Evolutionary conservation across 64 coral and sea anemone species (phyloP).

Genomic region (Stylophora pistillata): DNA sequence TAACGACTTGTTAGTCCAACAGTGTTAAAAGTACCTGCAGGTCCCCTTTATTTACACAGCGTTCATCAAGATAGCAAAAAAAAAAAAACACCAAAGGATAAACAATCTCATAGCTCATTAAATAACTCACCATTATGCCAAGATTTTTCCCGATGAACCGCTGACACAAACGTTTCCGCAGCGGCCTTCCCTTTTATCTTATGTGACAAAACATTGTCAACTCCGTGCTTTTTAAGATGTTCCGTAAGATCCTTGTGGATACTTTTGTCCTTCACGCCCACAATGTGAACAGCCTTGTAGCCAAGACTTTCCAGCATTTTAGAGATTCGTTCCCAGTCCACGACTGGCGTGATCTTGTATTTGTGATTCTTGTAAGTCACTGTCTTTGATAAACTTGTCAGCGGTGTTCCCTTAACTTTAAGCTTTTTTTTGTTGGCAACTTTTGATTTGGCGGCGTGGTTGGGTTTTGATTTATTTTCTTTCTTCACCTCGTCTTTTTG

Average conservation of each 20-base stretch:
- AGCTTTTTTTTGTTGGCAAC: slow-evolving; percentile 26
- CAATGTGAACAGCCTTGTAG: slow-evolving; percentile 87
- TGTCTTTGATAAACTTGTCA: slow-evolving; percentile 82
- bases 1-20: too few species aligned
- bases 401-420: slow-evolving; percentile 77
- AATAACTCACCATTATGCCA: slow-evolving; percentile 73
- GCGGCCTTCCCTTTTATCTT: slow-evolving; percentile 57
- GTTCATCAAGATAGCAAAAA: too few species aligned
- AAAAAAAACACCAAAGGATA: too few species aligned
- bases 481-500: background rate
- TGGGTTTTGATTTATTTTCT: background rate
- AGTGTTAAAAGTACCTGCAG: too few species aligned
- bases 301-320: slow-evolving; percentile 88
- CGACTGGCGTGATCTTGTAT: slow-evolving; percentile 88
- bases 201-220: slow-evolving; percentile 46
- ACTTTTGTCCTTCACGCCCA: slow-evolving; percentile 69
- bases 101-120: background rate
- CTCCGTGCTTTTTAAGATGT: slow-evolving; percentile 65
- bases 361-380: slow-evolving; percentile 91
- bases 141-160: slow-evolving; percentile 83
- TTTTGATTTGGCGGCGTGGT: slow-evolving; percentile 34
- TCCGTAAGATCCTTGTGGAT: slow-evolving; percentile 71
- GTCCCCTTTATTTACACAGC: too few species aligned
- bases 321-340: slow-evolving; percentile 87
- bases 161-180: slow-evolving; percentile 82